These are phyloP conservation scores for Emmelina monodactyla DNA, from an alignment of 2,888 invertebrate genomes.

Conservation along the genomic window DNA sequence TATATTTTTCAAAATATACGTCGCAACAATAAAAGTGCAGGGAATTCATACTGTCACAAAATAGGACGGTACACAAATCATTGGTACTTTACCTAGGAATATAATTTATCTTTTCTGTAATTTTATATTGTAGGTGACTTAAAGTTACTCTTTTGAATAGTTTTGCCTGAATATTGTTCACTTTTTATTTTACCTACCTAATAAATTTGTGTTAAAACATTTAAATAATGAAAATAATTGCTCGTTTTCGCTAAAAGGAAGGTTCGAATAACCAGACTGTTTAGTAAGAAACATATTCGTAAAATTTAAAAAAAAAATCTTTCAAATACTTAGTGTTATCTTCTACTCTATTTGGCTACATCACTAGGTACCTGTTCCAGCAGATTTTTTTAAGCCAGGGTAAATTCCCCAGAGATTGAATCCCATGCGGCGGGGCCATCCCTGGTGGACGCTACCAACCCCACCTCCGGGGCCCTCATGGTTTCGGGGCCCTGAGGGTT, in stretches of 20 bases:
- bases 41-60: constrained; percentile 1
- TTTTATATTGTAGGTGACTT: constrained; percentile 5
- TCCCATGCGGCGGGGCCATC: constrained; percentile 42
- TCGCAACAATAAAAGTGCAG: constrained; percentile 1
- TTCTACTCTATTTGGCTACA: too few relatives aligned
- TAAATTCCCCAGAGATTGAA: constrained; percentile 64
- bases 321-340: too few relatives aligned
- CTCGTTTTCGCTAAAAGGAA: too few relatives aligned
- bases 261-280: too few relatives aligned
- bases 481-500: constrained; percentile 33
- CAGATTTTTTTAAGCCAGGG: constrained; percentile 39
- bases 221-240: too few relatives aligned
- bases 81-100: not conserved
- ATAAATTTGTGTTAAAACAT: too few relatives aligned
- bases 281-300: too few relatives aligned
- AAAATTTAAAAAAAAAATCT: too few relatives aligned
- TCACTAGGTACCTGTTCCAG: constrained; percentile 1
- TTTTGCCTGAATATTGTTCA: too few relatives aligned
- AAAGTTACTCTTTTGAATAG: too few relatives aligned
- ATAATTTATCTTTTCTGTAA: too few relatives aligned
- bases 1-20: not conserved
- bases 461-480: constrained; percentile 19
- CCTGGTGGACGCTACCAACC: constrained; percentile 21
- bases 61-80: not conserved
- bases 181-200: too few relatives aligned